A percentile compares a stretch with the other conserved stretches of the same genome.
These are phyloP conservation scores for Saturnia pavonia DNA, from an alignment of 2,888 invertebrate species.

Conservation along the genomic window DNA sequence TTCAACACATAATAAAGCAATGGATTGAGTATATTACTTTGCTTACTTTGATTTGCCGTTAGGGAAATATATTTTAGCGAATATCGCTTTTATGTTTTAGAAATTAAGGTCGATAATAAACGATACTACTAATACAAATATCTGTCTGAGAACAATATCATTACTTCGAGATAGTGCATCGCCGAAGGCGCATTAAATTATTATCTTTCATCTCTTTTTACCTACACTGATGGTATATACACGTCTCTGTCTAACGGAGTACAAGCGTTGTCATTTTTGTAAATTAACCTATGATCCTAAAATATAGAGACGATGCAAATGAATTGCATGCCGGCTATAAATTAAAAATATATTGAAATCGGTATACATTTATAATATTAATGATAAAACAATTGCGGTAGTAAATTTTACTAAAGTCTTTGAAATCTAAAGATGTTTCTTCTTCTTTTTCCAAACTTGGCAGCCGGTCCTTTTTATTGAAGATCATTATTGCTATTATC, in stretches of 20 bases:
- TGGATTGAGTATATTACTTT: constrained; percentile 45
- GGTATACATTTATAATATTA: background rate
- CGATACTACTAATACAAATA: constrained; percentile 39
- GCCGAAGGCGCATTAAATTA: constrained; percentile 61
- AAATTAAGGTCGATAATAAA: constrained; percentile 42
- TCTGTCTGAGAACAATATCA: constrained; percentile 58
- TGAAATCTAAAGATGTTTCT: too few species aligned
- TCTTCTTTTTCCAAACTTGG: too few species aligned
- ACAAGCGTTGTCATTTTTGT: constrained; percentile 74
- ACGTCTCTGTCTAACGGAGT: constrained; percentile 41
- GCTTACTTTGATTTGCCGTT: constrained; percentile 35
- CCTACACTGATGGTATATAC: constrained; percentile 31
- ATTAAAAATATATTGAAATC: background rate
- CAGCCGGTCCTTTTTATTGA: too few species aligned
- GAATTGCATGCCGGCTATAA: constrained; percentile 1
- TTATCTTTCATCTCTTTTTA: constrained; percentile 39
- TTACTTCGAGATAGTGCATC: constrained; percentile 60
- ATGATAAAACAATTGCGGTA: background rate
- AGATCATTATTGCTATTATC: too few species aligned
- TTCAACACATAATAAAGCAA: constrained; percentile 71
- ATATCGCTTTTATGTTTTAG: constrained; percentile 34
- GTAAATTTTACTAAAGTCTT: too few species aligned
- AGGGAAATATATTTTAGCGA: constrained; percentile 15
- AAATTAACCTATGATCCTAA: constrained; percentile 71
- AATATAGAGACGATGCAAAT: constrained; percentile 58